Conservation (phyloP, 2,113 vertebrate species). For the Electrona antarctica region DNA sequence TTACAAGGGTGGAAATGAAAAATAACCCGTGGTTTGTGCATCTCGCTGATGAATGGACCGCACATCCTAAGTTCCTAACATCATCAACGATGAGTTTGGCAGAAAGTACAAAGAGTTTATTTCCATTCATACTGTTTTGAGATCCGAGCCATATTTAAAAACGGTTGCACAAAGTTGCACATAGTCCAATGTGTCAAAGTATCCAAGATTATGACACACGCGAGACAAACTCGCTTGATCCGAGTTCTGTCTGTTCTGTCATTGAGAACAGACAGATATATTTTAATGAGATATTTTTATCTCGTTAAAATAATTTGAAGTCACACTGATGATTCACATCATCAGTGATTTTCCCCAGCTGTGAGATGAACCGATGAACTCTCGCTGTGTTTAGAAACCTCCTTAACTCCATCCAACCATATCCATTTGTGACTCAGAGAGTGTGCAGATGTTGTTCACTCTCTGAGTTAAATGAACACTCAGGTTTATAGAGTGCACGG, state of each 20-base stretch:
- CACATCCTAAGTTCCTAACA: background rate
- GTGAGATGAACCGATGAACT: slow-evolving; percentile 34
- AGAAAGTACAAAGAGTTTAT: slow-evolving; percentile 5
- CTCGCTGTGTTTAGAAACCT: slow-evolving; percentile 10
- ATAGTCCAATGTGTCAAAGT: background rate
- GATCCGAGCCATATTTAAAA: background rate
- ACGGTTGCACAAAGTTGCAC: background rate
- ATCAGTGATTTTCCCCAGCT: slow-evolving; percentile 55
- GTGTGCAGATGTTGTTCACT: background rate
- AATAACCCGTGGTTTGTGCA: slow-evolving; percentile 16
- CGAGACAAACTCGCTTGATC: background rate
- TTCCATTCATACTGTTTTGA: background rate
- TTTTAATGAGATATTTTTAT: too few relatives aligned
- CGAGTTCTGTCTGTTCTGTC: background rate
- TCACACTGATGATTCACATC: too few relatives aligned
- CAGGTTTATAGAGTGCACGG: slow-evolving; percentile 3
- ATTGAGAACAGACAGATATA: slow-evolving; percentile 1
- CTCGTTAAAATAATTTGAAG: background rate
- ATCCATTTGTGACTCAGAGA: background rate
- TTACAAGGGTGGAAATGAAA: background rate
- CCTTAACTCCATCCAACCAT: background rate
- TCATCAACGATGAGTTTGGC: background rate
- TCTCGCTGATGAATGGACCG: slow-evolving; percentile 30
- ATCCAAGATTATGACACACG: background rate
- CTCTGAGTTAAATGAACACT: too few relatives aligned